A percentile compares a stretch with the other conserved stretches of the same genome.
phyloP scores from a whole-genome alignment of 2,797 vertebrate species.

The Gastrophryne carolinensis region DNA sequence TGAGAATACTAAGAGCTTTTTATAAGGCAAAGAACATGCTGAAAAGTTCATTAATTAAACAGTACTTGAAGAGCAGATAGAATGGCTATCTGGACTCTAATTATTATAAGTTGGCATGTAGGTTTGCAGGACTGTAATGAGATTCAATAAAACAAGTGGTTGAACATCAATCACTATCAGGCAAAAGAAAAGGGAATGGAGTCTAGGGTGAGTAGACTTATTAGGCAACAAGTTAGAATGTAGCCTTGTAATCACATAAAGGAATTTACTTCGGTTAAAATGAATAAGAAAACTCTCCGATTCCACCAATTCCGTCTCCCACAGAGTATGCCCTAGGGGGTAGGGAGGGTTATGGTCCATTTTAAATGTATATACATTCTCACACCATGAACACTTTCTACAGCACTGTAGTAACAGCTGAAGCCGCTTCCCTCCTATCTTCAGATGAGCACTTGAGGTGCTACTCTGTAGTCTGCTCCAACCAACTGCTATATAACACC shows the following conservation, averaged over 20 bases:
- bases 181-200: slow-evolving; percentile 60
- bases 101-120: slow-evolving; percentile 85
- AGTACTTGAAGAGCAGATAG: slow-evolving; percentile 92
- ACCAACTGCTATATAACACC: no score
- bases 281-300: no score
- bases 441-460: no score
- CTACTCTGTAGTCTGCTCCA: no score
- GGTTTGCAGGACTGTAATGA: slow-evolving; percentile 79
- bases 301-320: no score
- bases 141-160: slow-evolving; percentile 76
- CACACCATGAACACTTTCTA: no score
- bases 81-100: slow-evolving; percentile 90
- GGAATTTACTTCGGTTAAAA: slow-evolving; percentile 26
- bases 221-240: slow-evolving; percentile 75
- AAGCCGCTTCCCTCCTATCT: no score
- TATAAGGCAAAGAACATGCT: slow-evolving; percentile 71
- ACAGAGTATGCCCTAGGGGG: no score
- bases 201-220: slow-evolving; percentile 65
- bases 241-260: slow-evolving; percentile 29
- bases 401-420: no score
- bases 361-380: no score
- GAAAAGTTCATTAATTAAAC: slow-evolving; percentile 98
- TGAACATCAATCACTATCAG: slow-evolving; percentile 84
- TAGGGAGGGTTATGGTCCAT: no score
- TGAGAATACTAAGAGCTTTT: slow-evolving; percentile 82